These are phyloP conservation scores for Alfaro cultratus DNA, from an alignment of 2,797 vertebrate species.

Conservation along the genomic window DNA sequence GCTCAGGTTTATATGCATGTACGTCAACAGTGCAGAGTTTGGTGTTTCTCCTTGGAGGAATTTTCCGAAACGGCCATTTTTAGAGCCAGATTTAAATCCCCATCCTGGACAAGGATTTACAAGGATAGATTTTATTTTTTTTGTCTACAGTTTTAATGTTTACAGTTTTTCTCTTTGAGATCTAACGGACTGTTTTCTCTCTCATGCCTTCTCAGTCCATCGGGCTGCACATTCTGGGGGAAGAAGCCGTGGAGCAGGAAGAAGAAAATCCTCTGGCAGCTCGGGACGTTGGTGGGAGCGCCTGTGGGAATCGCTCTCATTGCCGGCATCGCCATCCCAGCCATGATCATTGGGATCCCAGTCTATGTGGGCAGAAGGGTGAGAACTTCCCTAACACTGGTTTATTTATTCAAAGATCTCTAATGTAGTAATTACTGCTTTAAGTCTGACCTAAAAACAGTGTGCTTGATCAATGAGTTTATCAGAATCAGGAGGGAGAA, in stretches of 20 bases:
- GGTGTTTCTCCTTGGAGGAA: neutral
- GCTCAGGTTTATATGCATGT: neutral
- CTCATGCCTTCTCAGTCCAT: slow-evolving; percentile 82
- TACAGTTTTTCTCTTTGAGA: neutral
- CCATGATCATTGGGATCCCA: slow-evolving; percentile 98
- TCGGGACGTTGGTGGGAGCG: slow-evolving; percentile 95
- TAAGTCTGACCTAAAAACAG: neutral
- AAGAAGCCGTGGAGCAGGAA: slow-evolving; percentile 99
- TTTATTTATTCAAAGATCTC: neutral
- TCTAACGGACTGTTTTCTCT: neutral
- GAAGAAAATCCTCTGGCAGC: slow-evolving; percentile 98
- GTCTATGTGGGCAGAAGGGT: slow-evolving; percentile 99
- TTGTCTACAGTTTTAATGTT: neutral
- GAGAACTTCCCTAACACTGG: slow-evolving; percentile 40
- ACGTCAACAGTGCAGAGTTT: neutral
- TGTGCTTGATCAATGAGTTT: neutral
- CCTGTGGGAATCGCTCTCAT: slow-evolving; percentile 98
- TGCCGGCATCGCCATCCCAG: slow-evolving; percentile 96
- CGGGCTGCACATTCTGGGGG: slow-evolving; percentile 98
- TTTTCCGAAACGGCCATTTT: neutral
- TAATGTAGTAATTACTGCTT: neutral
- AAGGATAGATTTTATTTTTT: neutral
- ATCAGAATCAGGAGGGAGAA: neutral
- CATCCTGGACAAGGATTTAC: neutral
- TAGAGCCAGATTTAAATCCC: neutral